Evolutionary conservation across 2,113 vertebrate genomes (phyloP), one percentile per base, ranked within the genome.

Genomic region (Zeus faber): DNA sequence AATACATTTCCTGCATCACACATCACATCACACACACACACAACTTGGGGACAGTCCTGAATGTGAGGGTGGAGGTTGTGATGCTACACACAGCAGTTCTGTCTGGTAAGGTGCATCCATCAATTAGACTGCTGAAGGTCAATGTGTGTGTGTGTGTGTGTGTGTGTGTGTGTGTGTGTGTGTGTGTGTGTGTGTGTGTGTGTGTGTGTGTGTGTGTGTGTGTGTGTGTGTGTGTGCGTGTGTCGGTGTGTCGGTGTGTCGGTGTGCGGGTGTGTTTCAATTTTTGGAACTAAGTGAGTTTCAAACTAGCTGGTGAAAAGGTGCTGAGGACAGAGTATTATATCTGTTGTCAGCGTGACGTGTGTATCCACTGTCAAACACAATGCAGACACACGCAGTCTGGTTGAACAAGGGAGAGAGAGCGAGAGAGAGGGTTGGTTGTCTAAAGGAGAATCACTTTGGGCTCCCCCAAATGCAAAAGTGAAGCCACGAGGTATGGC

Each of bases 11-110:
- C n/a, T n/a, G n/a, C n/a, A n/a, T n/a, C n/a, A n/a, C n/a, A n/a
- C n/a, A n/a, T n/a, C n/a, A n/a, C n/a, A n/a, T n/a, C n/a, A n/a
- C n/a, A n/a, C 22, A n/a, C 21, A 33, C n/a, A 22, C 27, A 3
- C 13, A 31, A 45, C 21, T 20, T n/a, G n/a, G 46, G 20, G 44
- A 51, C 35, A 39, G 52, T 37, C 59, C 54, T 72, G 57, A 80
- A 67, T 63, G 74, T 77, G 59, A 80, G 54, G 47, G 54, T 66
- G 60, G 41, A 68, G 70, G 73, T 76, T 75, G 58, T 60, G 70
- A 69, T 74, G 65, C 54, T 68, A 68, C 70, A 54, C 49, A 44
- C 66, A 75, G 70, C 70, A 72, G 65, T 65, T 74, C 54, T 74
- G 53, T 63, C 54, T 77, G 62, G 57, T 57, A 62, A 53, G 40